phyloP scores from a whole-genome alignment of 2,797 vertebrate species.

The Coregonus sp. region DNA sequence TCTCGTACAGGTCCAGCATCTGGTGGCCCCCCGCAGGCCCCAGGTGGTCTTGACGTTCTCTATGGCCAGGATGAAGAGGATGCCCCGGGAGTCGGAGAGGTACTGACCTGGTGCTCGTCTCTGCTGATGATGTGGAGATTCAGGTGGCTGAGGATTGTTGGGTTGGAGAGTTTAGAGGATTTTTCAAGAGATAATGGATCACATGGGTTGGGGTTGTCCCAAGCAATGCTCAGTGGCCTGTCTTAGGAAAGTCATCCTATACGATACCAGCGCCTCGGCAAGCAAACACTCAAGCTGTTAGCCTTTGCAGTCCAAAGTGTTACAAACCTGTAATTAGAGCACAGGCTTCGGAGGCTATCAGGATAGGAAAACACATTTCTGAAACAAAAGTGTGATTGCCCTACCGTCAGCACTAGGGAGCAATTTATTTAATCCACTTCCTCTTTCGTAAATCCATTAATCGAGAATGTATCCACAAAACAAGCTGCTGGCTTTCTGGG shows the following conservation, averaged over 20 bases:
- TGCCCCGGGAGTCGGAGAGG: conserved; percentile 88
- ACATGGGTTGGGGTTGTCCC: conserved; percentile 4
- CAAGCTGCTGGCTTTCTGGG: conserved; percentile 38
- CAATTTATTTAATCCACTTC: conserved; percentile 26
- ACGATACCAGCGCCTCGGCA: conserved; percentile 39
- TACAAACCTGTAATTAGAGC: conserved; percentile 49
- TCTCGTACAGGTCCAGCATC: conserved; percentile 97
- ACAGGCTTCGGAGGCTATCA: conserved; percentile 15
- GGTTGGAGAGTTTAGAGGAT: no score
- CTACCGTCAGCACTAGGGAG: background rate
- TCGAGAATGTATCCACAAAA: conserved; percentile 37
- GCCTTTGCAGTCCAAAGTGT: conserved; percentile 32
- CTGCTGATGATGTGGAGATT: no score
- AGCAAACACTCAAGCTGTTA: conserved; percentile 47
- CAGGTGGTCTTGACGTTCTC: conserved; percentile 95
- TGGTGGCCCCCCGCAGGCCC: conserved; percentile 92
- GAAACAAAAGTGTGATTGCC: conserved; percentile 41
- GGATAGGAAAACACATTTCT: conserved; percentile 2
- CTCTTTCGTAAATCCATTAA: conserved; percentile 13
- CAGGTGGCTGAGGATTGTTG: no score
- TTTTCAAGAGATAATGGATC: no score
- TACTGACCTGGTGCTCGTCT: conserved; percentile 60
- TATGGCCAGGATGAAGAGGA: conserved; percentile 94
- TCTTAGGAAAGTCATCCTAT: conserved; percentile 40
- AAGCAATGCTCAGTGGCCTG: conserved; percentile 49